Base-by-base conservation (phyloP, 2,113 vertebrate species). In the Lasiurus cinereus region DNA sequence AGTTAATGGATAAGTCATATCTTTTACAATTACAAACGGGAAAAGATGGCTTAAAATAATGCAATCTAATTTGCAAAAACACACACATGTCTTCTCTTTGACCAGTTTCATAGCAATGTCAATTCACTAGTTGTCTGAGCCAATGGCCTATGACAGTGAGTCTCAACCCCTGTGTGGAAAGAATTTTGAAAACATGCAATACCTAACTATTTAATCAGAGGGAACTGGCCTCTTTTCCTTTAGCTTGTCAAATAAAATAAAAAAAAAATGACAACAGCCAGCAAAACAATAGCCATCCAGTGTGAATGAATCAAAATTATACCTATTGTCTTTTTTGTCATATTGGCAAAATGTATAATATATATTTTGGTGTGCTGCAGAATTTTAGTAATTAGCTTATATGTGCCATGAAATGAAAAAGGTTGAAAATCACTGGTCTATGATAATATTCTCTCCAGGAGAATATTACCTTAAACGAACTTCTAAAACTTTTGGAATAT, bases 401-500 rank as follows among this genome's bases (percentile, higher is more conserved):
- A 10, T n/a, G 29, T n/a, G 9, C 31, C 29, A n/a, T 52, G 29
- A 77, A 19, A 52, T 52, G 29, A n/a, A 50, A 77, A 77, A 19
- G 46, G 16, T 48, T 77, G 48, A n/a, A 50, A n/a, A 77, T 77
- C 29, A 21, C 48, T n/a, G 2, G 9, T 62, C 56, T 16, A 15
- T 54, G 43, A 76, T 4, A 46, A 12, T 14, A n/a, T 79, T 92
- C 29, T 79, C 14, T 90, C 29, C n/a, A 84, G 36, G 39, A 39
- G 24, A 33, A 48, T 66, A 84, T 64, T 70, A 83, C 13, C 21
- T 33, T 36, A 67, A 67, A 82, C 8, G 33, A 56, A 83, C 4
- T 16, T 83, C 48, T 77, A 82, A 62, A 69, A n/a, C 24, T 83
- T 96, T 59, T 90, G 85, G 67, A 82, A 74, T 87, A 90, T 89